Base-by-base conservation (phyloP, 2,797 vertebrate species). In the Acridotheres tristis region DNA sequence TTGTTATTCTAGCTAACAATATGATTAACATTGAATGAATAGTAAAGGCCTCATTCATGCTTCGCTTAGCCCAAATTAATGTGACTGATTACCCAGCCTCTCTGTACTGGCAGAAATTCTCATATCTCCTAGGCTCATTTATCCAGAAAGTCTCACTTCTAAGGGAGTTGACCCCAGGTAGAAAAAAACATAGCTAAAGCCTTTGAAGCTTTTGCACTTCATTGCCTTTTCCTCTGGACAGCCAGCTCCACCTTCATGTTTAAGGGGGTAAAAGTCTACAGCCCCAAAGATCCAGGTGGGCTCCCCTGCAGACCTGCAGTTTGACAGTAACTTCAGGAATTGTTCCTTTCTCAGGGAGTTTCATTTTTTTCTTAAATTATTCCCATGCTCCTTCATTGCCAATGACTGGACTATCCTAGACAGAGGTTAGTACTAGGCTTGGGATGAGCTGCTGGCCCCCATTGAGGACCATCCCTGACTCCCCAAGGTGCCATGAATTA, bases 1-100 rank as follows among this genome's bases (percentile, higher is more conserved):
- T 85, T 97, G 93, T 96, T 96, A 86, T 96, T 96, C 88, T 90
- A 94, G 90, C 94, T 92, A 94, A 91, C 94, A 92, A 72, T 93
- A 95, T 90, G 88, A 96, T 95, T 96, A 96, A 96, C 88, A 89
- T 72, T 89, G 94, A 95, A 94, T 93, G 88, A 95, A 88, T 92
- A 71, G 85, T 94, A 93, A 97, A 72, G 85, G 85, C 95, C 66
- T 96, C 89, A 91, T 94, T 94, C 93, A 96, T 94, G 94, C 89
- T 95, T 79, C 73, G 0, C 94, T 96, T 96, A 90, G 38, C 53
- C 63, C 83, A 95, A 91, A 95, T 96, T 95, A 95, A 95, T 85
- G 92, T 95, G 91, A 94, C 91, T 94, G 79, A 96, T 91, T 93
- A 80, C 62, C 50, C 76, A 61, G 58, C 45, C 82, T 81, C 57